A percentile compares a stretch with the other conserved stretches of the same genome.
phyloP scores from a whole-genome alignment of 1,140 invertebrate genomes.

The Leptopilina boulardi region DNA sequence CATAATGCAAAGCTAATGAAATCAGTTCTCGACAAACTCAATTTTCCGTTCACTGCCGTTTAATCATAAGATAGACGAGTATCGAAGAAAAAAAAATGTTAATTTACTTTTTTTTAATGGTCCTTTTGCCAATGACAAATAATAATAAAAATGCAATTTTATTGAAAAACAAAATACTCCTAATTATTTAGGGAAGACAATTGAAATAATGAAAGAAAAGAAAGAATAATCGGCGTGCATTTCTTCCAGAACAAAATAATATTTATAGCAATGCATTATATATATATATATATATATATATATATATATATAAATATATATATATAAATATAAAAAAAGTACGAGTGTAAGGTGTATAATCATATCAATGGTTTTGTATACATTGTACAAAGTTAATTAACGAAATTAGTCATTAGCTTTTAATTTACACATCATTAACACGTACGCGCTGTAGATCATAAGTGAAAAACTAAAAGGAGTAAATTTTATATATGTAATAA shows the following conservation, averaged over 20 bases:
- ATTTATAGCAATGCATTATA: constrained; percentile 42
- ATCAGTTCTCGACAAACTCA: no score
- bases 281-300: constrained; percentile 10
- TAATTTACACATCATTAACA: constrained; percentile 64
- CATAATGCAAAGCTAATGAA: no score
- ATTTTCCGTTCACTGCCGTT: no score
- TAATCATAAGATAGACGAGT: no score
- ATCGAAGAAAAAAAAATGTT: not conserved
- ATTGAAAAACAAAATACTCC: constrained; percentile 69
- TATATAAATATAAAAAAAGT: constrained; percentile 10
- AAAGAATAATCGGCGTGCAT: constrained; percentile 57
- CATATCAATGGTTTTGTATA: constrained; percentile 73
- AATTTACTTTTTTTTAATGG: not conserved
- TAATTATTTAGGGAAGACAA: constrained; percentile 62
- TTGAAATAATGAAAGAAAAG: constrained; percentile 35
- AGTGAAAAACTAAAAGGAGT: constrained; percentile 46
- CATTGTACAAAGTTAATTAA: constrained; percentile 70
- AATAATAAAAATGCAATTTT: no score
- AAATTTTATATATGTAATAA: not conserved
- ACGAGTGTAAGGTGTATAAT: constrained; percentile 64
- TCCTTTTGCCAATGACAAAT: constrained; percentile 60
- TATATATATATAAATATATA: constrained; percentile 37
- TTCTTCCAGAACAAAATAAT: constrained; percentile 63
- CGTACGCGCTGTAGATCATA: constrained; percentile 46
- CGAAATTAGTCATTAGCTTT: constrained; percentile 68